These are phyloP conservation scores for Galendromus occidentalis DNA, from an alignment of 1,140 invertebrate genomes.

Conservation along the genomic window DNA sequence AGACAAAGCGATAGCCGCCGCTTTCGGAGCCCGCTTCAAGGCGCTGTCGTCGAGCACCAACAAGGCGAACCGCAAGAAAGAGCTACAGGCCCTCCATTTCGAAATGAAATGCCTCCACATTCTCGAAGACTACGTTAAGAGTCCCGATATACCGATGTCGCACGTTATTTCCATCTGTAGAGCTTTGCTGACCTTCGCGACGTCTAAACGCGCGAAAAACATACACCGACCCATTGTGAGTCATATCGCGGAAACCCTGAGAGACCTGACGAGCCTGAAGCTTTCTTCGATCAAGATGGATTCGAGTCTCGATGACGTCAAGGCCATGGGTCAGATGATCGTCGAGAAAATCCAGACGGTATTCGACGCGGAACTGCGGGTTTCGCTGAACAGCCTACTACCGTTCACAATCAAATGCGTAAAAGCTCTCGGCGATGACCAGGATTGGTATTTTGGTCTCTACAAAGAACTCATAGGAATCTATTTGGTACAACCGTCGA, in stretches of 20 bases:
- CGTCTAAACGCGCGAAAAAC: background rate
- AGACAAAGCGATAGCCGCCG: background rate
- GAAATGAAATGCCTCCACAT: conserved; percentile 5
- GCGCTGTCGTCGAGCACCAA: background rate
- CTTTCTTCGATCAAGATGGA: background rate
- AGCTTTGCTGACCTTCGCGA: background rate
- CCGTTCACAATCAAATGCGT: background rate
- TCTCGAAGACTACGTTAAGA: background rate
- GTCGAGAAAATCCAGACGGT: conserved; percentile 4
- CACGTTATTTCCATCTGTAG: background rate
- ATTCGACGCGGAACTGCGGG: background rate
- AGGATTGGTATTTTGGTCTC: conserved; percentile 2
- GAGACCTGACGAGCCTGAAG: background rate
- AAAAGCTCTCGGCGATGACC: background rate
- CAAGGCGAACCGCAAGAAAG: background rate
- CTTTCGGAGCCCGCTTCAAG: background rate
- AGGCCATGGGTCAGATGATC: background rate
- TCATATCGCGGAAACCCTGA: background rate
- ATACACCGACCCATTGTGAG: background rate
- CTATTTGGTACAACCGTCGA: background rate
- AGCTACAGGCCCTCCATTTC: background rate
- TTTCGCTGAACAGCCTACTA: background rate
- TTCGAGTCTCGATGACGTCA: background rate
- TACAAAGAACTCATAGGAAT: background rate
- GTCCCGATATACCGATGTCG: background rate